Evolutionary conservation across 2,797 vertebrate species (phyloP), one percentile per base, ranked within the genome.

Genomic region (Galaxias olidus): DNA sequence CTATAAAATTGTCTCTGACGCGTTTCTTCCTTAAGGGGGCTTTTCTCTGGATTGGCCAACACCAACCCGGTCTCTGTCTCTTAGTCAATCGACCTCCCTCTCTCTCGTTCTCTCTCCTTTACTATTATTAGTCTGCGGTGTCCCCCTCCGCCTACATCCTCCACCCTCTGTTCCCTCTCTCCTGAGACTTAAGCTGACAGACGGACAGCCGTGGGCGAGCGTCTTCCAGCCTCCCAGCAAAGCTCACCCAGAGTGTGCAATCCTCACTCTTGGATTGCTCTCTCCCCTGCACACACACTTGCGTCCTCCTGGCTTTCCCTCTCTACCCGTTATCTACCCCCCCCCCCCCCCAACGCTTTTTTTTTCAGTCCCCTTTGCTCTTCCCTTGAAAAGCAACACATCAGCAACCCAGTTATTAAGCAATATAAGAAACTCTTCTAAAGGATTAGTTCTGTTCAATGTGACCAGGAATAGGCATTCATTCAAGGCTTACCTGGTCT

Each of bases 171-270:
- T 20, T 41, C 53, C 30, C 45, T 55, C 49, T 19, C 45, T 64
- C 10, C 9, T 63, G 66, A 53, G 75, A 77, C 77, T 70, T 30
- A 54, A 65, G 55, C n/a, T n/a, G n/a, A 66, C 56, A 52, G 60
- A 69, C 41, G 53, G 57, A 64, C 61, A 62, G 72, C 68, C 64
- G 40, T 63, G 43, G 77, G 69, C 49, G 61, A 60, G 40, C 45
- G 48, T 53, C 62, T 69, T 61, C 30, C 44, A 65, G 53, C 62
- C 71, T 43, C 56, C 30, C 12, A 40, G 51, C 55, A 71, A 75
- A 64, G 43, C 44, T 66, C 50, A 46, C 30, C 55, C 17, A 54
- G 11, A 17, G 56, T 44, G 49, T 50, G 30, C 45, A 61, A 42
- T 43, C 57, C 63, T 63, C 48, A 46, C 56, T 47, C n/a, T 9